A percentile compares a stretch with the other conserved stretches of the same genome.
Evolutionary conservation across 2,888 invertebrate species (phyloP).

Genomic region (Seira musarum): DNA sequence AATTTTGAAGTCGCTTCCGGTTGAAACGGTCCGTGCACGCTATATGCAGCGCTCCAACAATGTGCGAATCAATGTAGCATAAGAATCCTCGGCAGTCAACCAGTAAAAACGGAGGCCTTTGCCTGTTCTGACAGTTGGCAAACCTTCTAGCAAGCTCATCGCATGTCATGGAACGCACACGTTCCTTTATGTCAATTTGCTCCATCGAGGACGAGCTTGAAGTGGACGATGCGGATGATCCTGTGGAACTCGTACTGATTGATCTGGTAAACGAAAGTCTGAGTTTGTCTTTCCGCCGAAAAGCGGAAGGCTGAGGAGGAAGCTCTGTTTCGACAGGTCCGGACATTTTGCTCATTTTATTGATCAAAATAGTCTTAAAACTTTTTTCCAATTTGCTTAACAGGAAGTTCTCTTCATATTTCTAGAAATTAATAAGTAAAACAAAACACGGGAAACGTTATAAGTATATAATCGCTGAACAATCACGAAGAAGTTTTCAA

Average conservation of each 20-base stretch:
- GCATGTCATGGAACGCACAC: slow-evolving; percentile 74
- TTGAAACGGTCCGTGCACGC: slow-evolving; percentile 82
- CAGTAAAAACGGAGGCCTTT: slow-evolving; percentile 60
- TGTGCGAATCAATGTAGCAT: slow-evolving; percentile 80
- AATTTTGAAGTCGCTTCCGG: slow-evolving; percentile 79
- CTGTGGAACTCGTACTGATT: background rate
- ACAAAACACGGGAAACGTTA: too few species aligned
- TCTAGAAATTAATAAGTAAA: too few species aligned
- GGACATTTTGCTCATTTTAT: slow-evolving; percentile 58
- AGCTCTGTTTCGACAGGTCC: slow-evolving; percentile 70
- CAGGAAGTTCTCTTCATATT: too few species aligned
- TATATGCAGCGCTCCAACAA: slow-evolving; percentile 80
- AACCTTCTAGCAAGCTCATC: slow-evolving; percentile 74
- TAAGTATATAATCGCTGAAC: too few species aligned
- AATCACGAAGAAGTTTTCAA: too few species aligned
- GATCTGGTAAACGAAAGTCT: slow-evolving; percentile 60
- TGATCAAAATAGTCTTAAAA: background rate
- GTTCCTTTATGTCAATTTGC: slow-evolving; percentile 60
- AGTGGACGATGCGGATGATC: background rate
- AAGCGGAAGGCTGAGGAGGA: slow-evolving; percentile 63
- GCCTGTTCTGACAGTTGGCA: slow-evolving; percentile 60
- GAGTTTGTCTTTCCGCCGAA: slow-evolving; percentile 65
- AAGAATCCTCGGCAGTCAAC: slow-evolving; percentile 81
- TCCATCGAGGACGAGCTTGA: too few species aligned
- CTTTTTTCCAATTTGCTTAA: background rate